Evolutionary conservation across 1,140 invertebrate species (phyloP).

Genomic region (Hestina assimilis): DNA sequence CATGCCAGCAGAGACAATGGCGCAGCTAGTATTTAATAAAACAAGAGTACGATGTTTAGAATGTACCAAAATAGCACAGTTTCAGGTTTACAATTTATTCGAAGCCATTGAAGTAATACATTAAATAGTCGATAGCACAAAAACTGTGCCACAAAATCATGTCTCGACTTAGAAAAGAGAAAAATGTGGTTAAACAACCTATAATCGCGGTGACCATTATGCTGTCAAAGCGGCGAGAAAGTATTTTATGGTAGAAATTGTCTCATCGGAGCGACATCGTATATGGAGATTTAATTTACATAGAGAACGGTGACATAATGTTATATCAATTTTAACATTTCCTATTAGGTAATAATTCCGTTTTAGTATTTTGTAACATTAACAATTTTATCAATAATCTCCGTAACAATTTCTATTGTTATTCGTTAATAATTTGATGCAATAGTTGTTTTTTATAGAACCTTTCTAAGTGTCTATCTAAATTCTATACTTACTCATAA

Average conservation of each 20-base stretch:
- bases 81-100: too few species aligned
- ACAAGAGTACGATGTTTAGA: too few species aligned
- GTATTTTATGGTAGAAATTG: slow-evolving; percentile 27
- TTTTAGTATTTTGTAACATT: neutral
- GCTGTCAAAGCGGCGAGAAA: slow-evolving; percentile 23
- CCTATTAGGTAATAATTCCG: neutral
- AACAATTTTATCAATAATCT: neutral
- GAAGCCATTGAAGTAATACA: too few species aligned
- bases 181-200: slow-evolving; percentile 2
- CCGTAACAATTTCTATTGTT: too few species aligned
- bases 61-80: too few species aligned
- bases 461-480: too few species aligned
- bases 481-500: too few species aligned
- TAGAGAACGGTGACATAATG: slow-evolving; percentile 6
- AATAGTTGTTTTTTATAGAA: too few species aligned
- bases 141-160: neutral
- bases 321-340: neutral
- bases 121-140: too few species aligned
- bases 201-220: slow-evolving; percentile 18
- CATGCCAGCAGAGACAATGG: too few species aligned
- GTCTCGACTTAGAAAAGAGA: neutral
- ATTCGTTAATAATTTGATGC: too few species aligned
- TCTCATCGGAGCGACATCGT: slow-evolving; percentile 19
- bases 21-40: too few species aligned
- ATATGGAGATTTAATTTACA: slow-evolving; percentile 32